Conservation (phyloP, 2,797 vertebrate species). For the Coracias cyanogaster region DNA sequence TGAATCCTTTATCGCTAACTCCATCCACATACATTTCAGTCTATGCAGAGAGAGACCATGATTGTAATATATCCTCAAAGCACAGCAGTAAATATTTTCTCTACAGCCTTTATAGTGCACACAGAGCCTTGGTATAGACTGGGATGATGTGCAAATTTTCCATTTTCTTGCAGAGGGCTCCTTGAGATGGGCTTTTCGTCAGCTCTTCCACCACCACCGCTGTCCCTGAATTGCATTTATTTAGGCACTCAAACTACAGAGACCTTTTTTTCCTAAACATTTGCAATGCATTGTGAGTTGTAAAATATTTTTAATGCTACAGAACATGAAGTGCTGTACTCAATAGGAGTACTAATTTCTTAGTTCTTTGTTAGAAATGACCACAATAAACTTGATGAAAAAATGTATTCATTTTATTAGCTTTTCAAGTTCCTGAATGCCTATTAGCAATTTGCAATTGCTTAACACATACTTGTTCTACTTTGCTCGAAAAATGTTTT, state of each 20-base stretch:
- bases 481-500: not conserved
- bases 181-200: not conserved
- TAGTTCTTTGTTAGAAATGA: not conserved
- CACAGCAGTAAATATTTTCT: not conserved
- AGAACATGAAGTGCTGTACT: not conserved
- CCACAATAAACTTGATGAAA: not conserved
- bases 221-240: not conserved
- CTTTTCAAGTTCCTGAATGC: not conserved
- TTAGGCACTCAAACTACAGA: not conserved
- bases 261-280: not conserved
- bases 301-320: not conserved
- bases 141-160: not conserved
- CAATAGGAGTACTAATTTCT: not conserved
- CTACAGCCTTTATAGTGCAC: not conserved
- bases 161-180: not conserved
- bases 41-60: not conserved
- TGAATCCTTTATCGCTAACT: not conserved
- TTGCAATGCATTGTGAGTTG: not conserved
- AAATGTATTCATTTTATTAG: not conserved
- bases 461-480: not conserved
- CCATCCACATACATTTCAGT: not conserved
- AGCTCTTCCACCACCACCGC: not conserved
- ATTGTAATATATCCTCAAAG: not conserved
- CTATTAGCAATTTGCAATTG: not conserved
- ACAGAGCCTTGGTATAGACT: not conserved